Evolutionary conservation across 1,140 invertebrate species (phyloP).

Genomic region (Solen grandis): DNA sequence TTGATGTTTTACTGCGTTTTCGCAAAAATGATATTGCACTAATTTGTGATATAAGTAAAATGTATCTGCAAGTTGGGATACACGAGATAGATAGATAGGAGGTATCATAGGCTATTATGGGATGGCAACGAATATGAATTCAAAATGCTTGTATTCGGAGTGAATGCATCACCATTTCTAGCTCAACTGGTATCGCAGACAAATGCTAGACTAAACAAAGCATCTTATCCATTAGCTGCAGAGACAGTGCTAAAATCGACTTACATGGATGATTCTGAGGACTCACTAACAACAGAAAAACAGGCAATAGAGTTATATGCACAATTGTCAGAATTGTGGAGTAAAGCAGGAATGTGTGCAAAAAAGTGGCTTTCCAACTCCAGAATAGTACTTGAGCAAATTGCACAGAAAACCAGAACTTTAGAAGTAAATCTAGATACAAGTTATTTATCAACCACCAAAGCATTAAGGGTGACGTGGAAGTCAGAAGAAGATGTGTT

Average conservation of each 20-base stretch:
- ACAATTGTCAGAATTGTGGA: too few relatives aligned
- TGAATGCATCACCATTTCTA: constrained; percentile 39
- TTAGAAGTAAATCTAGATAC: neutral
- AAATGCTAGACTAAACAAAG: constrained; percentile 12
- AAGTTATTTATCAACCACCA: neutral
- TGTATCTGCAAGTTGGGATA: constrained; percentile 48
- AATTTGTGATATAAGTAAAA: constrained; percentile 49
- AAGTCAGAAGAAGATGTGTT: neutral
- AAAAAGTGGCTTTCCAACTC: too few relatives aligned
- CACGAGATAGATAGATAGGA: constrained; percentile 8
- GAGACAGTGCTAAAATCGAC: constrained; percentile 24
- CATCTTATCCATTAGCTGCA: neutral
- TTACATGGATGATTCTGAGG: constrained; percentile 23
- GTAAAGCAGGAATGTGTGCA: too few relatives aligned
- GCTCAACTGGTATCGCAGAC: constrained; percentile 35
- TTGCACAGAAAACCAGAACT: neutral
- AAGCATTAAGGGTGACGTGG: neutral
- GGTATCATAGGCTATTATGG: constrained; percentile 51
- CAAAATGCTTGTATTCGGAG: constrained; percentile 38
- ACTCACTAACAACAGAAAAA: constrained; percentile 4
- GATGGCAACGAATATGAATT: neutral
- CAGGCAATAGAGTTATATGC: constrained; percentile 3
- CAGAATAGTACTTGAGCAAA: neutral
- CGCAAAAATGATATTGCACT: constrained; percentile 55
- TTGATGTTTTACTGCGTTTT: constrained; percentile 62